Percentiles rank a stretch among this genome's conserved stretches.
phyloP scores from a whole-genome alignment of 2,113 vertebrate genomes.

The Lanius collurio region DNA sequence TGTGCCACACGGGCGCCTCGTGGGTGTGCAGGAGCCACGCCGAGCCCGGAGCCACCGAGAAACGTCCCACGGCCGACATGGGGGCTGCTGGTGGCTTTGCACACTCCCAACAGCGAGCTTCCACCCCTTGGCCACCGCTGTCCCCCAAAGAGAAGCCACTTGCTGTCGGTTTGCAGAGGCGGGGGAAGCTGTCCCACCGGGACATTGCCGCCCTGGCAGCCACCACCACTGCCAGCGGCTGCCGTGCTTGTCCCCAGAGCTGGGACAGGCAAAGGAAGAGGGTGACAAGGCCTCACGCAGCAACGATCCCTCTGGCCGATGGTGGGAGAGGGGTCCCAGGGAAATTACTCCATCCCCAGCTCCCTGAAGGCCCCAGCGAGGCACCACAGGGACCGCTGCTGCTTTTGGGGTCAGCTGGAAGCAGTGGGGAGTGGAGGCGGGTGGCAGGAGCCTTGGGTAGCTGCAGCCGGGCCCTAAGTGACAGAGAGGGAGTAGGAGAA shows the following conservation, averaged over 20 bases:
- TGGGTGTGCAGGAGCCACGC: neutral
- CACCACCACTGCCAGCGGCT: neutral
- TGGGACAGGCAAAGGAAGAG: neutral
- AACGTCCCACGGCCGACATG: rapidly evolving
- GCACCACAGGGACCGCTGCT: rapidly evolving
- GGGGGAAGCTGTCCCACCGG: rapidly evolving
- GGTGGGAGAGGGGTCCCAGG: neutral
- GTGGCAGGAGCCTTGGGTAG: neutral
- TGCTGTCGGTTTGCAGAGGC: rapidly evolving
- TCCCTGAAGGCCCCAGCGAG: rapidly evolving
- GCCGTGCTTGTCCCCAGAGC: neutral
- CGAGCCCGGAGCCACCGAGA: rapidly evolving
- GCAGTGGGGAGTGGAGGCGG: rapidly evolving
- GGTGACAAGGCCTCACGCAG: neutral
- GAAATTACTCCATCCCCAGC: neutral
- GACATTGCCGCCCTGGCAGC: rapidly evolving
- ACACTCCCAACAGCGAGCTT: neutral
- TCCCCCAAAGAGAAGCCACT: rapidly evolving
- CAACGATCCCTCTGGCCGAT: neutral
- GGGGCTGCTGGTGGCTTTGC: neutral
- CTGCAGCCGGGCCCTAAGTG: rapidly evolving
- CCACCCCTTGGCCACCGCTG: rapidly evolving
- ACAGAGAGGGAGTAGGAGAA: neutral
- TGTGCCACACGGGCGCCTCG: rapidly evolving
- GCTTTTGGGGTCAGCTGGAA: neutral